phyloP scores from a whole-genome alignment of 1,140 invertebrate genomes.

The Colletes gigas region DNA sequence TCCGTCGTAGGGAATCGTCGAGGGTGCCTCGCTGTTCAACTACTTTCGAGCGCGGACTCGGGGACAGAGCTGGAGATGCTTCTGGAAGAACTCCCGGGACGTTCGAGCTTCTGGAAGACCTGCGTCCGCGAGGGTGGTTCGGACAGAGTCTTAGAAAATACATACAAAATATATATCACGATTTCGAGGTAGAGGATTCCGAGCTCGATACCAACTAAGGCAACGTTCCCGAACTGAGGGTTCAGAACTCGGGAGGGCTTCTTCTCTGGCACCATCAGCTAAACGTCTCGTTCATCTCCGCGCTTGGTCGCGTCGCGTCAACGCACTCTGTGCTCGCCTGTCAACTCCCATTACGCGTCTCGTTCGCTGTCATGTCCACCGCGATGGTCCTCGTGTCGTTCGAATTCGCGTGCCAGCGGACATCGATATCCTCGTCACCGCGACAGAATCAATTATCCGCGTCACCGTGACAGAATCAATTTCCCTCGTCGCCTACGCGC shows the following conservation, averaged over 20 bases:
- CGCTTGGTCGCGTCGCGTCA: neutral
- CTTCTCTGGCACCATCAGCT: constrained; percentile 27
- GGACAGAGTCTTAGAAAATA: constrained; percentile 42
- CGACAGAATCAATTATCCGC: neutral
- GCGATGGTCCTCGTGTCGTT: constrained; percentile 30
- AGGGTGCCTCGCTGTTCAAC: neutral
- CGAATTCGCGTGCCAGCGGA: constrained; percentile 11
- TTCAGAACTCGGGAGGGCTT: neutral
- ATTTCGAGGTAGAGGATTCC: constrained; percentile 56
- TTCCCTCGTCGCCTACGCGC: neutral
- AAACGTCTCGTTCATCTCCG: constrained; percentile 12
- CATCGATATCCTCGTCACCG: constrained; percentile 23
- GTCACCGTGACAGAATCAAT: neutral
- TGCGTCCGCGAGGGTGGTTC: neutral
- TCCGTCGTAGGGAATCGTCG: neutral
- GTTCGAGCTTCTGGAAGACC: constrained; percentile 11
- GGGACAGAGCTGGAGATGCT: neutral
- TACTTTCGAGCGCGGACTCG: neutral
- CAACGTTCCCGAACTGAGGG: constrained; percentile 14
- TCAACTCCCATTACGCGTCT: constrained; percentile 31
- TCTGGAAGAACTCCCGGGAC: neutral
- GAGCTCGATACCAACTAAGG: constrained; percentile 34
- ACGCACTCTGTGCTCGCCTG: constrained; percentile 3
- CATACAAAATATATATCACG: constrained; percentile 62
- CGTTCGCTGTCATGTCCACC: constrained; percentile 25